Base-by-base conservation (phyloP, 2,113 vertebrate genomes). In the Scytalopus superciliaris region DNA sequence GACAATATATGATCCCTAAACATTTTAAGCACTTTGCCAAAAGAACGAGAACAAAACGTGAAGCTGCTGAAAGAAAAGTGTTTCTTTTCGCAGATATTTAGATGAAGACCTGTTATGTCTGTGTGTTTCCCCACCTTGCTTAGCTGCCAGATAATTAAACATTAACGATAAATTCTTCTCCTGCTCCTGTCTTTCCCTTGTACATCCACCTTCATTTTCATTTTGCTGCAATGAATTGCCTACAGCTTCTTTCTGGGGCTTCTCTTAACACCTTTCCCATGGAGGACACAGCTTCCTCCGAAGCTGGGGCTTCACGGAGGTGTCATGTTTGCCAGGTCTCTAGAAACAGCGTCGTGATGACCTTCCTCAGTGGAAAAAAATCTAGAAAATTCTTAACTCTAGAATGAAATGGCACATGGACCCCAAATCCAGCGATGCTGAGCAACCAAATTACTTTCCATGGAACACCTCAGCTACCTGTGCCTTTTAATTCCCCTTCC, bases 61-160 rank as follows among this genome's bases (percentile, higher is more conserved):
- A 87, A 84, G 64, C 64, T 72, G 73, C 72, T 80, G 85, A 45
- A 76, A 78, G 70, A 39, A 10, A 35, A 83, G 72, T 39, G 67
- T 81, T 81, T 57, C 42, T 85, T 87, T 77, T 44, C 1, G 4
- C 64, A 79, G 77, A 25, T 35, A 14, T 64, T 68, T 85, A 47
- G 39, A 21, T 83, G 64, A 78, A 88, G 75, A 24, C 66, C 74
- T 84, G 16, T 72, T 81, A 37, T 3, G 23, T 50, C 49, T 88
- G 16, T 77, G 45, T 8, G 57, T 67, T 92, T 95, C 84, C 55
- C 62, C 40, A 72, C 12, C 44, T 84, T 60, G 44, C 57, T 89
- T 72, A 90, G 47, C 69, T 64, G 3, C 62, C 57, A 90, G 50
- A 19, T 63, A 94, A 74, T 94, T 90, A 79, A 92, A 76, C 42